Evolutionary conservation across 2,888 invertebrate genomes (phyloP).

Genomic region (Eristalinus aeneus): DNA sequence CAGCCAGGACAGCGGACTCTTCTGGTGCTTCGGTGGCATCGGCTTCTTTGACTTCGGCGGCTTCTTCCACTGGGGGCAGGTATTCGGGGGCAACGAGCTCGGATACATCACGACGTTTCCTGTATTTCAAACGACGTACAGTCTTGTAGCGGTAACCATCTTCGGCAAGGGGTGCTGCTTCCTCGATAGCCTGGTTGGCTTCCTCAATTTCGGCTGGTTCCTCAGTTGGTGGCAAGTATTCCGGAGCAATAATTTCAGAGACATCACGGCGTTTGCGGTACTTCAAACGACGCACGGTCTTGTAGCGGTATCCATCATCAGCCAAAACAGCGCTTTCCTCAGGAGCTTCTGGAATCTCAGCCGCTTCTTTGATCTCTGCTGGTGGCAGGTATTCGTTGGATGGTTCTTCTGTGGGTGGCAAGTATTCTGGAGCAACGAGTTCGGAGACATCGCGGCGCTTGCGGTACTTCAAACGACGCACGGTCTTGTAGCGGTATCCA

Average conservation of each 20-base stretch:
- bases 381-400: constrained; percentile 30
- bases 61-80: constrained; percentile 64
- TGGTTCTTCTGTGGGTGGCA: constrained; percentile 18
- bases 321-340: constrained; percentile 70
- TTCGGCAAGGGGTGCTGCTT: constrained; percentile 38
- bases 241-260: constrained; percentile 3
- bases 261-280: constrained; percentile 47
- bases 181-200: constrained; percentile 22
- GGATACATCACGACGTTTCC: constrained; percentile 49
- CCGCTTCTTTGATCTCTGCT: constrained; percentile 16
- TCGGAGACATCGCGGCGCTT: constrained; percentile 40
- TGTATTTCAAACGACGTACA: constrained; percentile 23
- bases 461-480: constrained; percentile 29
- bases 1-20: constrained; percentile 6
- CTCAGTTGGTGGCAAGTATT: constrained; percentile 1
- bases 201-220: constrained; percentile 5
- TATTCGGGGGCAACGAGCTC: constrained; percentile 18
- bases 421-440: constrained; percentile 11
- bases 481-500: constrained; percentile 67
- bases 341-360: constrained; percentile 2
- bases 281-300: constrained; percentile 50
- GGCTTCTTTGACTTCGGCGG: background rate
- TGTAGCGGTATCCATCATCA: constrained; percentile 72
- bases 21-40: constrained; percentile 6
- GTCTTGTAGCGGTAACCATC: constrained; percentile 50